These are phyloP conservation scores for Okamejei kenojei DNA, from an alignment of 2,797 vertebrate species.

Conservation along the genomic window DNA sequence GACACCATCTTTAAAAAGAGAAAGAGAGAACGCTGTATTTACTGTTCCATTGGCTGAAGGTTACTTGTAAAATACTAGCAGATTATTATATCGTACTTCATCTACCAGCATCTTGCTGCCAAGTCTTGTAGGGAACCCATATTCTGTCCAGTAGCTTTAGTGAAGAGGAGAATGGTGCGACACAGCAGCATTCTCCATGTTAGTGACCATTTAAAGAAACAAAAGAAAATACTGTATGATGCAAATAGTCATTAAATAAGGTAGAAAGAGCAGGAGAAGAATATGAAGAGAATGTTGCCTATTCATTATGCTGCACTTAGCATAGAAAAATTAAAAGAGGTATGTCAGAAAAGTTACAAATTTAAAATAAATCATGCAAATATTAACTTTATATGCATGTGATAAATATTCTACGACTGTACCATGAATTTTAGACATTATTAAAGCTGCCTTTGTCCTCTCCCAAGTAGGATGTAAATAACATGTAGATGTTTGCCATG, in stretches of 20 bases:
- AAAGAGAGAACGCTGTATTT: constrained; percentile 56
- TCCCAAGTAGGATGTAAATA: constrained; percentile 79
- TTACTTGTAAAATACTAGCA: constrained; percentile 69
- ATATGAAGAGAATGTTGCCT: constrained; percentile 51
- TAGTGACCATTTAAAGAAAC: constrained; percentile 72
- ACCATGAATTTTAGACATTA: constrained; percentile 59
- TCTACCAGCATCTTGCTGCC: constrained; percentile 78
- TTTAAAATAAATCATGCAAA: constrained; percentile 60
- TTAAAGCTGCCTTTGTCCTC: constrained; percentile 72
- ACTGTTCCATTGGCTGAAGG: constrained; percentile 60
- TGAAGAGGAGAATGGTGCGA: constrained; percentile 59
- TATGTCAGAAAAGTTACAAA: constrained; percentile 56
- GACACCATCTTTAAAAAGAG: constrained; percentile 58
- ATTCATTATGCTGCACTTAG: constrained; percentile 67
- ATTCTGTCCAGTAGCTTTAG: constrained; percentile 78
- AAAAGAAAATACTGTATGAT: constrained; percentile 53
- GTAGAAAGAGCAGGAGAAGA: constrained; percentile 15
- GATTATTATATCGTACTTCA: constrained; percentile 62
- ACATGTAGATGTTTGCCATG: constrained; percentile 67
- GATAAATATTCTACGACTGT: constrained; percentile 68
- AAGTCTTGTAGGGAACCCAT: constrained; percentile 68
- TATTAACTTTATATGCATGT: constrained; percentile 84
- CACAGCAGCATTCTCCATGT: constrained; percentile 64
- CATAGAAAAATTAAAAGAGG: constrained; percentile 60
- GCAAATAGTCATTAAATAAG: constrained; percentile 56